Conservation (phyloP, 2,888 invertebrate species). For the Agrochola litura region DNA sequence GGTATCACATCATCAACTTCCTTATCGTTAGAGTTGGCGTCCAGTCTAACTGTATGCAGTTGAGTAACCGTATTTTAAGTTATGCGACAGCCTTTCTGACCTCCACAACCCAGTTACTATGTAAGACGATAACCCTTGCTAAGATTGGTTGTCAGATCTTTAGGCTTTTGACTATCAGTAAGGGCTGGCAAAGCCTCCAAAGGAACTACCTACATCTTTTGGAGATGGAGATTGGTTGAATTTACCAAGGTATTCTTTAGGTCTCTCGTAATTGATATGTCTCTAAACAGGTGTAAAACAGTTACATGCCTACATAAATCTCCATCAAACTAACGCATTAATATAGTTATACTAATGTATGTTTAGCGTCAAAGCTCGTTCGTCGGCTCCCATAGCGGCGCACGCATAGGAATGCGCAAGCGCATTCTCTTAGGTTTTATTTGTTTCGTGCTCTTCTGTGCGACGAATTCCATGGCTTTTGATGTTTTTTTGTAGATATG, state of each 20-base stretch:
- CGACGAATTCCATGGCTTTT: conserved; percentile 38
- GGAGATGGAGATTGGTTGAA: not conserved
- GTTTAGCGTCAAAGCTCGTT: conserved; percentile 38
- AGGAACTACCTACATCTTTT: not conserved
- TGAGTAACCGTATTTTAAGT: not conserved
- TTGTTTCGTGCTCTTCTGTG: conserved; percentile 48
- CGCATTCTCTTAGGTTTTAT: conserved; percentile 55
- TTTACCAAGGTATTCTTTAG: not conserved
- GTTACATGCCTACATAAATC: conserved; percentile 26
- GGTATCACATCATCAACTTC: not conserved
- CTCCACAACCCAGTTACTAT: no score
- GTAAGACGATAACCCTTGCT: not conserved
- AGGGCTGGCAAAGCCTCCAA: not conserved
- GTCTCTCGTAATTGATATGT: not conserved
- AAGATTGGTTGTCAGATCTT: not conserved
- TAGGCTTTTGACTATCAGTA: not conserved
- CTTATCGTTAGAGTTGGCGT: not conserved
- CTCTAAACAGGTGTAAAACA: not conserved
- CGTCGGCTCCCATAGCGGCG: conserved; percentile 63
- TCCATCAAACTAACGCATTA: conserved; percentile 25
- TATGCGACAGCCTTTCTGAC: not conserved
- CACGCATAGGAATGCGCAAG: conserved; percentile 67
- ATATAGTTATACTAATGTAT: conserved; percentile 36
- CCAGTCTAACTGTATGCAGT: not conserved
- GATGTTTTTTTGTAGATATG: conserved; percentile 19